A percentile compares a stretch with the other conserved stretches of the same genome.
Evolutionary conservation across 2,113 vertebrate species (phyloP).

Genomic region (Rhea americana): DNA sequence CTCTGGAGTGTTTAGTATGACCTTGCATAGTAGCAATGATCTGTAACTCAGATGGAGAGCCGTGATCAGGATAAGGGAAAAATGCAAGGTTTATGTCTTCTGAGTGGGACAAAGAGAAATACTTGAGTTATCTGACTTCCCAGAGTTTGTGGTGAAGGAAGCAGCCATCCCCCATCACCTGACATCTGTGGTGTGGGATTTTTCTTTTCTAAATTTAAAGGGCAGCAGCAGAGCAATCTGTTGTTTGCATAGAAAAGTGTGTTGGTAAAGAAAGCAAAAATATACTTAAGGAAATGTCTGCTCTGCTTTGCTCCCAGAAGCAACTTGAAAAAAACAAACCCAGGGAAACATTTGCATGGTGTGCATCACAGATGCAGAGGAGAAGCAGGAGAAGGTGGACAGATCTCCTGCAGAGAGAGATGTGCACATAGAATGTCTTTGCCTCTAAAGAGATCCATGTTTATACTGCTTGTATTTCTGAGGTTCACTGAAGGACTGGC

Average conservation of each 20-base stretch:
- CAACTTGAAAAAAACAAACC: slow-evolving; percentile 66
- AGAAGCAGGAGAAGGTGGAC: not conserved
- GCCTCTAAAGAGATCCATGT: not conserved
- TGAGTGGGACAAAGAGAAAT: not conserved
- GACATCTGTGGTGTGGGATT: slow-evolving; percentile 55
- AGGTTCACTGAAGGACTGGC: not conserved
- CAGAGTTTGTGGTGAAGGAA: not conserved
- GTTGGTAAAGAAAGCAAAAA: slow-evolving; percentile 61
- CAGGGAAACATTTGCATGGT: slow-evolving; percentile 53
- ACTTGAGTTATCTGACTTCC: not conserved
- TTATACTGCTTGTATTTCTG: not conserved
- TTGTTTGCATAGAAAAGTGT: slow-evolving; percentile 69
- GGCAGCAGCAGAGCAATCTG: slow-evolving; percentile 72
- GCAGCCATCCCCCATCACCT: not conserved
- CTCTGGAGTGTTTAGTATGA: not conserved
- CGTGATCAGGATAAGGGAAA: not conserved
- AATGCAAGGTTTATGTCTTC: not conserved
- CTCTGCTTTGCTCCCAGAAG: slow-evolving; percentile 50
- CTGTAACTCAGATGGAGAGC: not conserved
- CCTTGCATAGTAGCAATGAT: not conserved
- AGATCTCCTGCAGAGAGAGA: not conserved
- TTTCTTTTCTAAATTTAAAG: slow-evolving; percentile 60
- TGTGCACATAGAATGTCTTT: not conserved
- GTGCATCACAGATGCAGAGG: not conserved
- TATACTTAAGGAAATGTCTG: slow-evolving; percentile 57